These are phyloP conservation scores for Limonius californicus DNA, from an alignment of 1,140 invertebrate species.

Conservation along the genomic window DNA sequence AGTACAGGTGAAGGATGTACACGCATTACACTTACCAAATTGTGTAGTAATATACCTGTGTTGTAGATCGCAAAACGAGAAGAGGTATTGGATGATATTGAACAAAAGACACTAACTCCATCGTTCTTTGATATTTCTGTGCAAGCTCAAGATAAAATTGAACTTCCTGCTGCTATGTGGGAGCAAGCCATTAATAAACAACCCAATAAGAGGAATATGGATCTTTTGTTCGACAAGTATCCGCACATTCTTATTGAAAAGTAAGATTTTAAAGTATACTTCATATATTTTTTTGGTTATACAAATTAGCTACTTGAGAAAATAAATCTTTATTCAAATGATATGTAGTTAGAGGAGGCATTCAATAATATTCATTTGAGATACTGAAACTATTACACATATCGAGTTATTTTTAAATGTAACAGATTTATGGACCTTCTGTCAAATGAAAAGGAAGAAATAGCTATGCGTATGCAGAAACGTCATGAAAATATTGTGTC, in stretches of 20 bases:
- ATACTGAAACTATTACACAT: not conserved
- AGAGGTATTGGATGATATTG: slow-evolving; percentile 43
- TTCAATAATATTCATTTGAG: not conserved
- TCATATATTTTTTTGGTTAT: too few relatives aligned
- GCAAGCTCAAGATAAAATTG: slow-evolving; percentile 34
- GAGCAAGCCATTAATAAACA: slow-evolving; percentile 40
- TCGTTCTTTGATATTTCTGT: slow-evolving; percentile 40
- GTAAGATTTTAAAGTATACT: too few relatives aligned
- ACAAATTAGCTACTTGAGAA: too few relatives aligned
- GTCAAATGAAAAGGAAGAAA: slow-evolving; percentile 40
- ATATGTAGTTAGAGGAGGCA: too few relatives aligned
- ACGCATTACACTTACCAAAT: too few relatives aligned
- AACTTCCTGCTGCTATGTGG: slow-evolving; percentile 43
- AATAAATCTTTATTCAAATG: too few relatives aligned
- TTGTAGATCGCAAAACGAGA: slow-evolving; percentile 35
- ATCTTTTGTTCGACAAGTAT: slow-evolving; percentile 33
- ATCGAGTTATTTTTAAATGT: too few relatives aligned
- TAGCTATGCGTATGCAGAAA: slow-evolving; percentile 40
- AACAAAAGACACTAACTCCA: slow-evolving; percentile 35
- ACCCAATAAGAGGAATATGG: slow-evolving; percentile 35
- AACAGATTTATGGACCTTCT: slow-evolving; percentile 37
- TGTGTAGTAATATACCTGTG: not conserved
- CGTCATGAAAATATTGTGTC: slow-evolving; percentile 42
- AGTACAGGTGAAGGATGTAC: too few relatives aligned
- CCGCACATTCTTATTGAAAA: slow-evolving; percentile 30